Evolutionary conservation across 2,888 invertebrate species (phyloP).

Genomic region (Cosmopolites sordidus): DNA sequence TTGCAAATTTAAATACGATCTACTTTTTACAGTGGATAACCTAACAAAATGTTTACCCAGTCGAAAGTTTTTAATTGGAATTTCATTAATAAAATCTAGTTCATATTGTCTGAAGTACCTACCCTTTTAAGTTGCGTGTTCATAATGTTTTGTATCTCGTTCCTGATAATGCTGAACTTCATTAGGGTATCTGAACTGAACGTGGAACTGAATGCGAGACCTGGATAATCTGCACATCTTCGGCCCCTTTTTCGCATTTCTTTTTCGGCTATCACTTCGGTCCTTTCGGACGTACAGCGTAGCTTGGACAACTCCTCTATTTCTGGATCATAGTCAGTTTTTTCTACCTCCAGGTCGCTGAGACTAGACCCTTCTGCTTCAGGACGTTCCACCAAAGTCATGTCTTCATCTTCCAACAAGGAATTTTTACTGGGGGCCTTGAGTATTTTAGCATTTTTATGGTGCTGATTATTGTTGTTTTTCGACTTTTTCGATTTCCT

Average conservation of each 20-base stretch:
- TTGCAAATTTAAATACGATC: too few relatives aligned
- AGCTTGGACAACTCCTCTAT: constrained; percentile 77
- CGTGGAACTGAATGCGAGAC: constrained; percentile 84
- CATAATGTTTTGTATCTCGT: constrained; percentile 96
- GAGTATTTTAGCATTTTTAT: constrained; percentile 34
- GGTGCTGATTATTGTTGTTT: constrained; percentile 8
- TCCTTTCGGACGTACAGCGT: constrained; percentile 83
- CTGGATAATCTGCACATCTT: constrained; percentile 88
- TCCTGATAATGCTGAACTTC: constrained; percentile 95
- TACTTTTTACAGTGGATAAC: not conserved
- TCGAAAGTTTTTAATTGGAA: constrained; percentile 4
- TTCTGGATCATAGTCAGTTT: constrained; percentile 65
- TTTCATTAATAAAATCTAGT: too few relatives aligned
- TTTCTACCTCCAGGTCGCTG: constrained; percentile 50
- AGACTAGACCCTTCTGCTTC: constrained; percentile 50
- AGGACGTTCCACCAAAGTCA: constrained; percentile 44
- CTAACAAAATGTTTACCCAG: constrained; percentile 17
- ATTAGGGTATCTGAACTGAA: constrained; percentile 96
- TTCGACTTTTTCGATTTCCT: constrained; percentile 20
- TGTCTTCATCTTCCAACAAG: constrained; percentile 29
- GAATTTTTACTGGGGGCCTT: constrained; percentile 22
- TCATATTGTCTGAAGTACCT: constrained; percentile 49
- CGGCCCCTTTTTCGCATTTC: constrained; percentile 69
- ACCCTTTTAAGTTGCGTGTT: constrained; percentile 95
- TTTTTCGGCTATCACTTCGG: constrained; percentile 82